Conservation (phyloP, 2,797 vertebrate species). For the Poecile montanus region DNA sequence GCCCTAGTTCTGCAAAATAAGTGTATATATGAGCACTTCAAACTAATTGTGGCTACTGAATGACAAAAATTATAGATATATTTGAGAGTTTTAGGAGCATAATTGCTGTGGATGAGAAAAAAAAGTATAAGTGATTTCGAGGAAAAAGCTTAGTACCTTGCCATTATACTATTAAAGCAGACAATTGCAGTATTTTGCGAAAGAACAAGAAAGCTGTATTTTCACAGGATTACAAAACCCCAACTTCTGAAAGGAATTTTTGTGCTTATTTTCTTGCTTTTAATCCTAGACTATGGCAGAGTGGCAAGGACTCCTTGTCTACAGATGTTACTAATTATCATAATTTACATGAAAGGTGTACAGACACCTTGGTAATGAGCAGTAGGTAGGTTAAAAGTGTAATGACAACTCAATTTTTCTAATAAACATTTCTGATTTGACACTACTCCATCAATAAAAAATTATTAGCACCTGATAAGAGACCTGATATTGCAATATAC, state of each 20-base stretch:
- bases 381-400: neutral
- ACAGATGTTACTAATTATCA: neutral
- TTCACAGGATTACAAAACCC: neutral
- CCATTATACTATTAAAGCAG: neutral
- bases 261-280: neutral
- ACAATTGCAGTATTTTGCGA: neutral
- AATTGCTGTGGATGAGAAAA: neutral
- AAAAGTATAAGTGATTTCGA: neutral
- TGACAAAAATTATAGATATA: neutral
- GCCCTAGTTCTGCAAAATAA: neutral
- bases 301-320: neutral
- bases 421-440: neutral
- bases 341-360: neutral
- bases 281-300: neutral
- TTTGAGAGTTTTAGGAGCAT: neutral
- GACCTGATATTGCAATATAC: neutral
- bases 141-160: neutral
- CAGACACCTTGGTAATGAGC: neutral
- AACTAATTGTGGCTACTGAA: neutral
- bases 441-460: neutral
- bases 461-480: neutral
- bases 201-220: neutral
- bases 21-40: neutral
- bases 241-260: neutral
- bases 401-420: neutral